These are phyloP conservation scores for Drosophila subpulchrella DNA, from an alignment of 1,140 invertebrate species.

Conservation along the genomic window DNA sequence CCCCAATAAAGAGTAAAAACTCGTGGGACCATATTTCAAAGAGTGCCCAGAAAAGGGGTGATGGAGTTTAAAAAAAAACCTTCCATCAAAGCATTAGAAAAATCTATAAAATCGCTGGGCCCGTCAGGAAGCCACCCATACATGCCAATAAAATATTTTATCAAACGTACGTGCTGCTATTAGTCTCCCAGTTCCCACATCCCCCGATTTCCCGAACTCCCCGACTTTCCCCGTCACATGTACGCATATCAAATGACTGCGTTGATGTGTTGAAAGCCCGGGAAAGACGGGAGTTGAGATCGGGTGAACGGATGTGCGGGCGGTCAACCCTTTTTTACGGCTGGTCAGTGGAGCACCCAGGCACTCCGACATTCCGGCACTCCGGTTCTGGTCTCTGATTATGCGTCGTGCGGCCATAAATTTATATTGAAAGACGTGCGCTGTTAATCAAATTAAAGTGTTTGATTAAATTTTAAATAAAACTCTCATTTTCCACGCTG, in stretches of 20 bases:
- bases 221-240: constrained; percentile 45
- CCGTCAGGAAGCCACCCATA: constrained; percentile 53
- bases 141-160: constrained; percentile 83
- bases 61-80: not conserved
- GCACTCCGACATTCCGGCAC: constrained; percentile 9
- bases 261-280: constrained; percentile 77
- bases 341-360: constrained; percentile 16
- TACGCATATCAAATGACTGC: constrained; percentile 79
- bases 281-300: constrained; percentile 41
- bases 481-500: constrained; percentile 12
- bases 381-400: constrained; percentile 60
- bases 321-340: constrained; percentile 42
- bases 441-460: constrained; percentile 82
- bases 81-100: constrained; percentile 50
- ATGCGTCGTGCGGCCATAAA: constrained; percentile 75
- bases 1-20: not conserved
- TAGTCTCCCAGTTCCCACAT: constrained; percentile 32
- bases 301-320: constrained; percentile 37
- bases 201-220: not conserved
- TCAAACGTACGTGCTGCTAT: constrained; percentile 80
- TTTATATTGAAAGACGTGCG: constrained; percentile 83
- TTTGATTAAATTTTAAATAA: constrained; percentile 81
- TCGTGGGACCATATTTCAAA: not conserved
- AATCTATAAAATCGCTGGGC: constrained; percentile 75
- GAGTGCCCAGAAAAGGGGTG: not conserved